Base-by-base conservation (phyloP, 2,888 invertebrate genomes). In the Sylvicola fuscatus region DNA sequence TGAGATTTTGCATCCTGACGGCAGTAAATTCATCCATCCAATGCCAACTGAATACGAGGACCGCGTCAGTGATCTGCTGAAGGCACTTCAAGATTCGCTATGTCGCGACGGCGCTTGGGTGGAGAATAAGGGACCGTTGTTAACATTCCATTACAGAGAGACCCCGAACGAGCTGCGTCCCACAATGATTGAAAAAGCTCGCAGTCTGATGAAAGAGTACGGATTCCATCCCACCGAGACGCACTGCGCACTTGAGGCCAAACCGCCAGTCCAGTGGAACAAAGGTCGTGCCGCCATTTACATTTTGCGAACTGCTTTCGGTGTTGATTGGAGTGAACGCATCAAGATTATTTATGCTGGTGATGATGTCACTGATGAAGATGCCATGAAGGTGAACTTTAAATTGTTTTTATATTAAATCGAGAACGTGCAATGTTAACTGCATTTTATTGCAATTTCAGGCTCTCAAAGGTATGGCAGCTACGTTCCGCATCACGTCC, bases 381-480 rank as follows among this genome's bases (percentile, higher is more conserved):
- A 87, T 51, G 87, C 87, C 30, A 86, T 87, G 80, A 66, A 72
- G 71, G 83, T 83, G 56, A 46, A 50, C 37, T 36, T 32, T 26
- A 40, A 13, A 34, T 33, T 26, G 33, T 36, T n/a, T n/a, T 39
- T 11, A 32, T 33, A 21, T 36, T 16, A n/a, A 35, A 27, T 14
- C 27, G 17, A 17, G 4, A 35, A 27, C 27, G 11, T 11, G 7
- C 27, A 27, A 11, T 27, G 11, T 10, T 27, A 27, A 27, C 7
- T 11, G 11, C 13, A 14, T 13, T 12, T 36, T 16, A 36, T 42
- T 42, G 27, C 4, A 29, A 13, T 29, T 5, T 16, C 51, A 86
- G 84, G 83, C 86, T 1, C 61, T 87, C 38, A 86, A 86, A 64
- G 87, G 87, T 54, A 87, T 89, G 84, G 87, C 87, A 1, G 81